These are phyloP conservation scores for Leucophenga montana DNA, from an alignment of 2,888 invertebrate genomes.

Conservation along the genomic window DNA sequence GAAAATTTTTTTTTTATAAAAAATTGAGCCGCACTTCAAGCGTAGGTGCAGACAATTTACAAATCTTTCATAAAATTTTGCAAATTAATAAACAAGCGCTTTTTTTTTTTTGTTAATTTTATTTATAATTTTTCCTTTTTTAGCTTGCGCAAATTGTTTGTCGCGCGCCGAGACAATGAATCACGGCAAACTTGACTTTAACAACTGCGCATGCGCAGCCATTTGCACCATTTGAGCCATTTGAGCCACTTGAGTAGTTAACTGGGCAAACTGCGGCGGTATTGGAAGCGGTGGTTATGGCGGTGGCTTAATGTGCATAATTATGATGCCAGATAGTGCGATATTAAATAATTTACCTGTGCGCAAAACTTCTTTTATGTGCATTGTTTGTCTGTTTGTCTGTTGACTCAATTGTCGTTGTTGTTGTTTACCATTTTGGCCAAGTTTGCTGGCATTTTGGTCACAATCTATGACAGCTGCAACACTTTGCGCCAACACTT, in stretches of 20 bases:
- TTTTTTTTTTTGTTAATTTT: constrained; percentile 47
- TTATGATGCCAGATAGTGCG: constrained; percentile 71
- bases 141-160: neutral
- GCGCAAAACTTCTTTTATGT: constrained; percentile 42
- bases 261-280: too few species aligned
- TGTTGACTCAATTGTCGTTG: neutral
- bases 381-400: constrained; percentile 12
- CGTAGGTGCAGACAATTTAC: constrained; percentile 64
- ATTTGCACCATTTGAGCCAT: too few species aligned
- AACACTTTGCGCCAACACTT: constrained; percentile 30
- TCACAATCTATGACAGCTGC: constrained; percentile 57
- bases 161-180: neutral
- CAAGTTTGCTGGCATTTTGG: neutral
- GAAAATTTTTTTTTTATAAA: too few species aligned
- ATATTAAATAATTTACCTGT: constrained; percentile 57
- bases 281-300: neutral
- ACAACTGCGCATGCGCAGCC: too few species aligned
- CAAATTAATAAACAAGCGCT: constrained; percentile 68
- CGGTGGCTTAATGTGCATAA: constrained; percentile 54
- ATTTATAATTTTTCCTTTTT: neutral
- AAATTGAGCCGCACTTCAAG: neutral
- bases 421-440: neutral
- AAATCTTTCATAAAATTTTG: constrained; percentile 64
- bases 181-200: constrained; percentile 20
- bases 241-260: too few species aligned